Conservation (phyloP, 1,140 invertebrate species). For the Grapholita molesta region DNA sequence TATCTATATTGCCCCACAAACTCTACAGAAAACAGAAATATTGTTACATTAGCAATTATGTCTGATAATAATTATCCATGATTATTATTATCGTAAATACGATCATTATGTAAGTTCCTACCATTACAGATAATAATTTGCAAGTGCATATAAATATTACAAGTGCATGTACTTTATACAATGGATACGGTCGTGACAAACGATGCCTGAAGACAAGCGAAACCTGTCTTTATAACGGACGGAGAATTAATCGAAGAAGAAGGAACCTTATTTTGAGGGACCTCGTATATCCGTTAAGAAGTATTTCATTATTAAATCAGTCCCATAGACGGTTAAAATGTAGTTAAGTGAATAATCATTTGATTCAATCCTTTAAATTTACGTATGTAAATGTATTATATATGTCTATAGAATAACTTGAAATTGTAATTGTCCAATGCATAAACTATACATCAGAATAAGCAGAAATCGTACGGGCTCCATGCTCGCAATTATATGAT, state of each 20-base stretch:
- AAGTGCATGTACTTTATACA: background rate
- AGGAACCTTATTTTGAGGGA: no score
- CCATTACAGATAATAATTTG: conserved; percentile 13
- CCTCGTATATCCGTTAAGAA: no score
- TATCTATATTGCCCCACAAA: no score
- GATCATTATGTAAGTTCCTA: conserved; percentile 10
- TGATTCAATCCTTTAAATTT: no score
- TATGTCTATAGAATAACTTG: no score
- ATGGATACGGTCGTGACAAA: background rate
- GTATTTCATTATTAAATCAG: no score
- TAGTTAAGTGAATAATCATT: no score
- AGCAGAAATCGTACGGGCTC: background rate
- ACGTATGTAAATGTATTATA: no score
- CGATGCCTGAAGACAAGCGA: background rate
- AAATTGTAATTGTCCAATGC: background rate
- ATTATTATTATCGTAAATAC: conserved; percentile 1
- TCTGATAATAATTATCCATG: background rate
- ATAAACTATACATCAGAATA: background rate
- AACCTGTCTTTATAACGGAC: no score
- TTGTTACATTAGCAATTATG: background rate
- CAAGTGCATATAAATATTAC: conserved; percentile 19
- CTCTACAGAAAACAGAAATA: background rate
- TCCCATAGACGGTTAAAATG: no score
- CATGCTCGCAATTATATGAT: conserved; percentile 2
- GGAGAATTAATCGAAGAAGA: no score